Evolutionary conservation across 2,888 invertebrate species (phyloP).

Genomic region (Yponomeuta cagnagella): DNA sequence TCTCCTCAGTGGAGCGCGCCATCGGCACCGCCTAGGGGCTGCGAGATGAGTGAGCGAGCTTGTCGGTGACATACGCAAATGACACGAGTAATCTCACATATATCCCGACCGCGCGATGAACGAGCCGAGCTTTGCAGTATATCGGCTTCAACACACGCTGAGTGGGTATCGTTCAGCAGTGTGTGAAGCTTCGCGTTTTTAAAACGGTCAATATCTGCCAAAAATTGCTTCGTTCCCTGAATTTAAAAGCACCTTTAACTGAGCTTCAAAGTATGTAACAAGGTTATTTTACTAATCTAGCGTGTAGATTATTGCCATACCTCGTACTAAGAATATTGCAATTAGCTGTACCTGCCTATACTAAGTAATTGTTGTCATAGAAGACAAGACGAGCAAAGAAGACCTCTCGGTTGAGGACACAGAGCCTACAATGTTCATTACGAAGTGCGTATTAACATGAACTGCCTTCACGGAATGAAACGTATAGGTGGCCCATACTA

Average conservation of each 20-base stretch:
- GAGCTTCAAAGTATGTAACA: no score
- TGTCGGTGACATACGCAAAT: neutral
- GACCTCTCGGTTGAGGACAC: neutral
- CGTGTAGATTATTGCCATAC: no score
- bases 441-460: neutral
- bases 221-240: no score
- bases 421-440: neutral
- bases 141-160: no score
- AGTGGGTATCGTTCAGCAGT: no score
- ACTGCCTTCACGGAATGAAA: neutral
- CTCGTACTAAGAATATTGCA: no score
- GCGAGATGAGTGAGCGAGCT: neutral
- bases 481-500: no score
- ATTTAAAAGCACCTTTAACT: no score
- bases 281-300: no score
- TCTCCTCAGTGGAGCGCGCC: neutral
- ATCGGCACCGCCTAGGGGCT: neutral
- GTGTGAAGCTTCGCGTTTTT: no score
- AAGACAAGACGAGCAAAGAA: neutral
- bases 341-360: no score
- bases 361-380: neutral
- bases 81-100: neutral
- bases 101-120: neutral
- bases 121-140: neutral
- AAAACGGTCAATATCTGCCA: no score